A percentile compares a stretch with the other conserved stretches of the same genome.
phyloP scores from a whole-genome alignment of 2,113 vertebrate genomes.

The Hippocampus comes region DNA sequence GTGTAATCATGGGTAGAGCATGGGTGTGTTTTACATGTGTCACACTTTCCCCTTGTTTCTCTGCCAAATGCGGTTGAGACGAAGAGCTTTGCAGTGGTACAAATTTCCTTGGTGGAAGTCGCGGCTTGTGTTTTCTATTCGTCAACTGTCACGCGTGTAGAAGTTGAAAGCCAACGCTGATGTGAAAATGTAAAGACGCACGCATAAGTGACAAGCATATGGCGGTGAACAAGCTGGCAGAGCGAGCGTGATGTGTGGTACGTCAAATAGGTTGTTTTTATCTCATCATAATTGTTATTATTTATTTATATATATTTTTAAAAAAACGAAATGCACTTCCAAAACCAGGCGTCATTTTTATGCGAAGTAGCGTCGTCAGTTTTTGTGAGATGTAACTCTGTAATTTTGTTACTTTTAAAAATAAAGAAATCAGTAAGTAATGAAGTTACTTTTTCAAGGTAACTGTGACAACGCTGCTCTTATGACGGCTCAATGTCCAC shows the following conservation, averaged over 20 bases:
- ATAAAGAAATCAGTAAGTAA: too few species aligned
- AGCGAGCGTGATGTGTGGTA: background rate
- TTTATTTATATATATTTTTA: too few species aligned
- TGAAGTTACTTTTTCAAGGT: too few species aligned
- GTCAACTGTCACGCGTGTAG: background rate
- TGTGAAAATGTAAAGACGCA: background rate
- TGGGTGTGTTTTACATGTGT: conserved; percentile 28
- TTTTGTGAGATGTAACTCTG: too few species aligned
- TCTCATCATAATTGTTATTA: background rate
- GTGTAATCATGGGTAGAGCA: conserved; percentile 4
- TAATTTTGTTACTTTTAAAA: too few species aligned
- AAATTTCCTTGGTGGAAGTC: background rate
- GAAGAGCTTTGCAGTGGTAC: background rate
- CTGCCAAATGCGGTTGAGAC: conserved; percentile 14
- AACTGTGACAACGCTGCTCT: too few species aligned
- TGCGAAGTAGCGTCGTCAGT: too few species aligned
- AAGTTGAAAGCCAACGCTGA: background rate
- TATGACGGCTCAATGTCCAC: background rate
- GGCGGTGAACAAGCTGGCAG: background rate
- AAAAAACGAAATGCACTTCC: too few species aligned
- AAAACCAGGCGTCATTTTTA: too few species aligned
- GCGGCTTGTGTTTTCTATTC: background rate
- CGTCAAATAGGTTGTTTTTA: background rate
- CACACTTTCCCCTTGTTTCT: conserved; percentile 30
- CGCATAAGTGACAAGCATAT: background rate